A percentile compares a stretch with the other conserved stretches of the same genome.
Evolutionary conservation across 2,888 invertebrate genomes (phyloP).

Genomic region (Chironomus tentans): DNA sequence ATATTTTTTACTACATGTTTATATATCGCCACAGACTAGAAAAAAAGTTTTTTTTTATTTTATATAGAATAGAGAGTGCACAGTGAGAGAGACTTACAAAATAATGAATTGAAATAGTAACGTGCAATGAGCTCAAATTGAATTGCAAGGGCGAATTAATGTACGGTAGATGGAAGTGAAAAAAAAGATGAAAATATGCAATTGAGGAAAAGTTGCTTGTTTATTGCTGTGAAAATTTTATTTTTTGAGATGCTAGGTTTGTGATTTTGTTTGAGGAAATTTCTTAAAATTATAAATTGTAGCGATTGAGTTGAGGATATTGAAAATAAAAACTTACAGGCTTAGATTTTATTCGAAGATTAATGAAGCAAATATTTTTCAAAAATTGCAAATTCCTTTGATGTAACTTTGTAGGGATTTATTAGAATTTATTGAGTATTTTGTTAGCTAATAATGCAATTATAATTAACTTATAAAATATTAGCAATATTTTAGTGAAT

Average conservation of each 20-base stretch:
- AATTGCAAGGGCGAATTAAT: constrained; percentile 19
- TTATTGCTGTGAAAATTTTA: not conserved
- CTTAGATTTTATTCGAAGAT: no score
- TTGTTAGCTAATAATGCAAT: no score
- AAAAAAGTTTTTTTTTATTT: not conserved
- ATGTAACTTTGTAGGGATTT: no score
- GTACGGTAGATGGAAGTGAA: not conserved
- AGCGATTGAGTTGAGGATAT: no score
- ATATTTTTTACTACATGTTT: not conserved
- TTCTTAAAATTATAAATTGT: no score
- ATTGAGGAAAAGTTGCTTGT: not conserved
- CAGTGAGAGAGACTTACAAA: not conserved
- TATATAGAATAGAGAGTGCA: not conserved
- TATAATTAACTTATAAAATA: not conserved
- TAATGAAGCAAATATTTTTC: no score
- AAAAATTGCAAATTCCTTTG: no score
- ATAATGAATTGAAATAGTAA: not conserved
- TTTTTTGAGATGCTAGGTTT: no score
- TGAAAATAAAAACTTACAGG: no score
- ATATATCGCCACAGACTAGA: not conserved
- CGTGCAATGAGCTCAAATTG: not conserved
- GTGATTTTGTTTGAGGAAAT: no score
- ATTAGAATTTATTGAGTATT: no score
- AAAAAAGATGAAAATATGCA: not conserved
- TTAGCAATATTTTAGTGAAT: no score